These are phyloP conservation scores for Euleptes europaea DNA, from an alignment of 2,113 vertebrate species.

Conservation along the genomic window DNA sequence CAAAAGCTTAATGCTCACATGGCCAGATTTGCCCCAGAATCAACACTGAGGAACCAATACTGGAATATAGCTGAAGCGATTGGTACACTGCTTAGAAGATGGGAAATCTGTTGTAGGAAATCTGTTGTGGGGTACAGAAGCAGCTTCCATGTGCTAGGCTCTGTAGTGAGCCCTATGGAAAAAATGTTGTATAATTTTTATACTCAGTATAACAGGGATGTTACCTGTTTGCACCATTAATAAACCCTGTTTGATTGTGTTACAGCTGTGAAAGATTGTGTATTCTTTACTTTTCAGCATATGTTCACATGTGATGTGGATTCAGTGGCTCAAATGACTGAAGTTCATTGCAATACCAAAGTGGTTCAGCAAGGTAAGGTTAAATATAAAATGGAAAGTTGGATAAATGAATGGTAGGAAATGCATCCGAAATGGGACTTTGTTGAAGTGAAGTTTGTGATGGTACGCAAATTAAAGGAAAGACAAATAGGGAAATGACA, in stretches of 20 bases:
- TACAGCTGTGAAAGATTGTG: not conserved
- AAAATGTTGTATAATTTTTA: not conserved
- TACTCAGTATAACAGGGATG: not conserved
- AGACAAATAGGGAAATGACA: too few relatives aligned
- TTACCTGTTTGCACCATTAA: not conserved
- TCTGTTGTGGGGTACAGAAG: not conserved
- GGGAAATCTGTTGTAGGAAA: not conserved
- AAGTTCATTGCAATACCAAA: not conserved
- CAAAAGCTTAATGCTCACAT: not conserved
- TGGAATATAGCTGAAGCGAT: not conserved
- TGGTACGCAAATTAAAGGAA: not conserved
- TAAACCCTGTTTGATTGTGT: not conserved
- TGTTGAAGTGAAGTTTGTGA: not conserved
- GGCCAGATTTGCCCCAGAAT: not conserved
- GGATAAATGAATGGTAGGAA: not conserved
- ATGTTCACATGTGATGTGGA: not conserved
- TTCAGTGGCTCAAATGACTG: not conserved
- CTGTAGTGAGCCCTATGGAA: not conserved
- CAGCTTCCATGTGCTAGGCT: not conserved
- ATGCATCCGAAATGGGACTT: not conserved
- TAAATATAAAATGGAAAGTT: not conserved
- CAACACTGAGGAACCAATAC: not conserved
- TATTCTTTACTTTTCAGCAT: not conserved
- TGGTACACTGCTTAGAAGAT: not conserved
- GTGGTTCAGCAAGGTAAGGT: not conserved